Evolutionary conservation across 2,888 invertebrate species (phyloP).

Genomic region (Silvanus unidentatus): DNA sequence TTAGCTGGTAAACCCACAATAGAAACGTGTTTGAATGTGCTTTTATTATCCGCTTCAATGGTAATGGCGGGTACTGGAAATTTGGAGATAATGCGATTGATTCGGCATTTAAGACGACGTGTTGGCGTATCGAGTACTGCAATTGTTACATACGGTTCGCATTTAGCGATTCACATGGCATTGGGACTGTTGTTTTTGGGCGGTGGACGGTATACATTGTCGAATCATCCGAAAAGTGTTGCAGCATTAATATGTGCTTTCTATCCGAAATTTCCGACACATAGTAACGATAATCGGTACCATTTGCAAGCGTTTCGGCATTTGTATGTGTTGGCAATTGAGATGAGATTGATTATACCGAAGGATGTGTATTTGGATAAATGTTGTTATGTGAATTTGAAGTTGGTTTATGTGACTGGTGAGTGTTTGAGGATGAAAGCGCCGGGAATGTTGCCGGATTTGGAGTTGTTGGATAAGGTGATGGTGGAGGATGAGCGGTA

Average conservation of each 20-base stretch:
- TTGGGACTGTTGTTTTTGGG: constrained; percentile 90
- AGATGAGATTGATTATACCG: constrained; percentile 83
- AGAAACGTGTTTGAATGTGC: constrained; percentile 81
- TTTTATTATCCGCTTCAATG: constrained; percentile 74
- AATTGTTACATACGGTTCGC: constrained; percentile 80
- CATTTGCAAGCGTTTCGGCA: constrained; percentile 96
- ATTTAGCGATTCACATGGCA: constrained; percentile 94
- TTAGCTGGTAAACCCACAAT: constrained; percentile 85
- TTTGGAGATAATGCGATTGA: constrained; percentile 71
- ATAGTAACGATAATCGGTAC: constrained; percentile 95
- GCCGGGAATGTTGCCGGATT: constrained; percentile 81
- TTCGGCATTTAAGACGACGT: constrained; percentile 76
- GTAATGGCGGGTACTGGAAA: constrained; percentile 97
- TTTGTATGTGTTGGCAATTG: constrained; percentile 89
- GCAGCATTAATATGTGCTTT: constrained; percentile 89
- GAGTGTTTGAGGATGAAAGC: constrained; percentile 53
- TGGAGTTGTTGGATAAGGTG: constrained; percentile 67
- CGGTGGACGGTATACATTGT: constrained; percentile 81
- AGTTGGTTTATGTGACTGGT: constrained; percentile 50
- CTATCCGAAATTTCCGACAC: constrained; percentile 95
- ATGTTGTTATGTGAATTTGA: constrained; percentile 76
- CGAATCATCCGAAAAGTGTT: constrained; percentile 76
- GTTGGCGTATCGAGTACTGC: constrained; percentile 65
- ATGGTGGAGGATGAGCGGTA: constrained; percentile 78
- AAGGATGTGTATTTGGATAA: constrained; percentile 75